Conservation (phyloP, 2,113 vertebrate species). For the Amphiprion ocellaris region DNA sequence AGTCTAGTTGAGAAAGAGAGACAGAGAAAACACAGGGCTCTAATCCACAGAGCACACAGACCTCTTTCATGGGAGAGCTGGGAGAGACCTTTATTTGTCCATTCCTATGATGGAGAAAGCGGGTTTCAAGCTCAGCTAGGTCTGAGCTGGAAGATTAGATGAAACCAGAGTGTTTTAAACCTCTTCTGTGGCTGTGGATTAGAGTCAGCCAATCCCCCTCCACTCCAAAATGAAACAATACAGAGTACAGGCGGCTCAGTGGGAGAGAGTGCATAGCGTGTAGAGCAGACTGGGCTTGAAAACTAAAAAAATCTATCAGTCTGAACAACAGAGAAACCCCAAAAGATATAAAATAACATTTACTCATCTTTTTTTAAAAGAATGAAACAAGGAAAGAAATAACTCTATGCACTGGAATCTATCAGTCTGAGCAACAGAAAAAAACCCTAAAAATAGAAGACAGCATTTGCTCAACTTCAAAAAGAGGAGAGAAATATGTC, state of each 20-base stretch:
- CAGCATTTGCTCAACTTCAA: not conserved
- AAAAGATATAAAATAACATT: not conserved
- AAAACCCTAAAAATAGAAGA: not conserved
- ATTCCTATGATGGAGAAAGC: conserved; percentile 85
- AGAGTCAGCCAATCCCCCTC: conserved; percentile 85
- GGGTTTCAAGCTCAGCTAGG: conserved; percentile 88
- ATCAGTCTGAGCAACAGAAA: conserved; percentile 16
- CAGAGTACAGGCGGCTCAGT: conserved; percentile 81
- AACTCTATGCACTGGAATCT: not conserved
- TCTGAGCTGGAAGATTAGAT: conserved; percentile 96
- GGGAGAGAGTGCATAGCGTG: conserved; percentile 30
- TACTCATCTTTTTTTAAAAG: not conserved
- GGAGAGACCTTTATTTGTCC: conserved; percentile 90
- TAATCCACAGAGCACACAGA: conserved; percentile 91
- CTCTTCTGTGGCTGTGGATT: conserved; percentile 93
- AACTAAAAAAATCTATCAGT: conserved; percentile 28
- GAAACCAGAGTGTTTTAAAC: conserved; percentile 98
- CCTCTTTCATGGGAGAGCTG: conserved; percentile 86
- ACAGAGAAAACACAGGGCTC: conserved; percentile 70
- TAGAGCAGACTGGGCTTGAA: not conserved
- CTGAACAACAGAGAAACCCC: not conserved
- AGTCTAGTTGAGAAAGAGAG: conserved; percentile 83
- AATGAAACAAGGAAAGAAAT: not conserved
- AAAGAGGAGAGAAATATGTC: not conserved
- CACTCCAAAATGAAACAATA: conserved; percentile 86